These are phyloP conservation scores for Micrastur ruficollis DNA, from an alignment of 2,797 vertebrate genomes.

Conservation along the genomic window DNA sequence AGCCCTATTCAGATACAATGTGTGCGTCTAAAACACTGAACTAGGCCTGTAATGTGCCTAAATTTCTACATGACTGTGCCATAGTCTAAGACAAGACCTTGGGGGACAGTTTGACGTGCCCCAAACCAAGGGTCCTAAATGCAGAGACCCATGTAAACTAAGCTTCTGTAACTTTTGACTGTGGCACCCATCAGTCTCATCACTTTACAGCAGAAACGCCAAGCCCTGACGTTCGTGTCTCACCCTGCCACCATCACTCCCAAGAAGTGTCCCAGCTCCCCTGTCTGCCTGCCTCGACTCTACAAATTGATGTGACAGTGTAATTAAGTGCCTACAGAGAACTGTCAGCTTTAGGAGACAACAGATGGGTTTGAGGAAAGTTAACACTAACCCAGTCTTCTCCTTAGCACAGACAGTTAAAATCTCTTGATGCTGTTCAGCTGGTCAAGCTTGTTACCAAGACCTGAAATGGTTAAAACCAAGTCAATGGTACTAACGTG, in stretches of 20 bases:
- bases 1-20: background rate
- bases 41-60: background rate
- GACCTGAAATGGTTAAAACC: background rate
- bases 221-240: background rate
- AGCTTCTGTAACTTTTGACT: background rate
- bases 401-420: background rate
- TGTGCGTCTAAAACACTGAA: background rate
- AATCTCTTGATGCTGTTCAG: background rate
- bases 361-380: background rate
- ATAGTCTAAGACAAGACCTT: background rate
- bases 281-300: background rate
- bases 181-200: background rate
- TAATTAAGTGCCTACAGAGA: background rate
- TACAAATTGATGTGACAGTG: background rate
- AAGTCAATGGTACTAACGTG: background rate
- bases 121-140: background rate
- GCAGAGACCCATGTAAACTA: background rate
- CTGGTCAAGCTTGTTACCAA: background rate
- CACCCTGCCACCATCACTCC: background rate
- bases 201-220: background rate
- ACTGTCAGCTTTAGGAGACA: background rate
- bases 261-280: background rate
- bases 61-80: background rate
- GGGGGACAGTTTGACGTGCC: background rate
- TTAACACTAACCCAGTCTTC: background rate